Percentiles rank a stretch among this genome's conserved stretches.
Evolutionary conservation across 2,113 vertebrate species (phyloP).

Genomic region (Boulengeromyrus knoepffleri): DNA sequence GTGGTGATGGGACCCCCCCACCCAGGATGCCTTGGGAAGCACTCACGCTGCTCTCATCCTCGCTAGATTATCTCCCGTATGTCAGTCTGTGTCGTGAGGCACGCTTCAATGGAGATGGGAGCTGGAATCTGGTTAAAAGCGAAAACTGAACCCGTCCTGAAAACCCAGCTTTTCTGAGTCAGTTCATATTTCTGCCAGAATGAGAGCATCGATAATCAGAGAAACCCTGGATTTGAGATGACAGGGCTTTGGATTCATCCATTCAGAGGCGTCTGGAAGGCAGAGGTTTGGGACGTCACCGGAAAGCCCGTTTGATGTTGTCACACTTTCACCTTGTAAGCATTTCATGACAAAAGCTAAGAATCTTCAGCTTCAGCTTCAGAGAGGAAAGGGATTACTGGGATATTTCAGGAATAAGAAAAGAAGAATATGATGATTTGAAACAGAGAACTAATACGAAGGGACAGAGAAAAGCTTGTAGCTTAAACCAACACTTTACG

Average conservation of each 20-base stretch:
- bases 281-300: background rate
- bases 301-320: background rate
- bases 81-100: slow-evolving; percentile 22
- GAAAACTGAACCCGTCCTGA: background rate
- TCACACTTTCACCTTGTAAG: background rate
- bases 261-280: background rate
- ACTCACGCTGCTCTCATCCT: slow-evolving; percentile 41
- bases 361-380: background rate
- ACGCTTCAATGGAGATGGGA: slow-evolving; percentile 8
- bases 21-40: slow-evolving; percentile 46
- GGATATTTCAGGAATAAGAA: background rate
- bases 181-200: background rate
- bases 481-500: background rate
- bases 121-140: slow-evolving; percentile 6
- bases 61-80: slow-evolving; percentile 14
- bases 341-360: background rate
- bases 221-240: background rate
- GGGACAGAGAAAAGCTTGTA: background rate
- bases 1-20: slow-evolving; percentile 36
- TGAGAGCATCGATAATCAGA: background rate
- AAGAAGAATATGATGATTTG: background rate
- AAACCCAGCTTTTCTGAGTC: background rate
- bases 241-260: background rate
- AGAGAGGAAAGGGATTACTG: background rate
- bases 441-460: background rate